Evolutionary conservation across 2,797 vertebrate species (phyloP), one percentile per base, ranked within the genome.

Genomic region (Rhinoraja longicauda): DNA sequence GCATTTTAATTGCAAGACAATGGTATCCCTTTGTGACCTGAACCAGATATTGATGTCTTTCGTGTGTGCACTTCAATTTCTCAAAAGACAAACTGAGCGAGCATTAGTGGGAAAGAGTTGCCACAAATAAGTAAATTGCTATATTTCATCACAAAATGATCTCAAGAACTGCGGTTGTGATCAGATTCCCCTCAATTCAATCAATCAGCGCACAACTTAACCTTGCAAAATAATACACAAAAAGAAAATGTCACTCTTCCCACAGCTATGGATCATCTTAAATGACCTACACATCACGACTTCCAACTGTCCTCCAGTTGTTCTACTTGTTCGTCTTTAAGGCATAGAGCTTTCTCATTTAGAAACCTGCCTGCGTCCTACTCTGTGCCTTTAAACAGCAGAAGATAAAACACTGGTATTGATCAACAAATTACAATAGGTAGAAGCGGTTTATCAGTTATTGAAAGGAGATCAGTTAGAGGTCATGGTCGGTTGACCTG

Each of bases 11-110:
- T 36, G 59, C n/a, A 67, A 21, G 59, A 62, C n/a, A 88, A 67
- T 67, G 9, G 59, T 64, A 88, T 39, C 84, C 62, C 59, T n/a
- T 67, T 67, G 62, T 62, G 57, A 62, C 29, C 82, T 29, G n/a
- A 88, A 88, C n/a, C 59, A 88, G 62, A 67, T 88, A 59, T 84
- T 59, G 24, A 62, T 84, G 45, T 84, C 53, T 59, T 84, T n/a
- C 26, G 12, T 8, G 13, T 57, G 29, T 59, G 24, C 13, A 84
- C 53, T 59, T 67, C 59, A 36, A 88, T 64, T 32, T 67, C 84
- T 88, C 62, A 8, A 3, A 88, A 36, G n/a, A 21, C 0, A 3
- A 62, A 36, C n/a, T 77, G 32, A 77, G 76, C 13, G 36, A 17
- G n/a, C 13, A 77, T 64, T 64, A 67, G 59, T 32, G 15, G 36